A percentile compares a stretch with the other conserved stretches of the same genome.
Conservation (phyloP, 2,888 invertebrate genomes). For the Troides aeacus region DNA sequence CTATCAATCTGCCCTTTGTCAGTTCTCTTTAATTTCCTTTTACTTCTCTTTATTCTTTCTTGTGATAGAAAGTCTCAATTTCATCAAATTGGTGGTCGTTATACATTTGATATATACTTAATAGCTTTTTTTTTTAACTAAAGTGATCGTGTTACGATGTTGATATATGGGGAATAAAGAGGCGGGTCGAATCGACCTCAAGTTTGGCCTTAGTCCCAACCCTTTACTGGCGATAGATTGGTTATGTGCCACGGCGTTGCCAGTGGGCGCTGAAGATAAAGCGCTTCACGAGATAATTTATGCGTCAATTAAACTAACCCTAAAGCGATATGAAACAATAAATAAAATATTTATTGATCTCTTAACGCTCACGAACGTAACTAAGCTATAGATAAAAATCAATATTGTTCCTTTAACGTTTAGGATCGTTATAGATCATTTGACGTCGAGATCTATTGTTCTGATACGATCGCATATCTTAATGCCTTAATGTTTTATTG, state of each 20-base stretch:
- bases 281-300: constrained; percentile 31
- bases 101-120: no score
- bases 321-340: constrained; percentile 25
- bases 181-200: constrained; percentile 8
- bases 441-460: constrained; percentile 26
- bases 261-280: constrained; percentile 30
- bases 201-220: constrained; percentile 7
- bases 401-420: constrained; percentile 21
- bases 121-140: no score
- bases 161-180: no score
- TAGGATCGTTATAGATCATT: constrained; percentile 21
- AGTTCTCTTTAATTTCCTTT: no score
- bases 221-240: constrained; percentile 8
- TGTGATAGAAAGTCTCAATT: no score
- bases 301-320: constrained; percentile 32
- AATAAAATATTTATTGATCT: constrained; percentile 17
- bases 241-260: constrained; percentile 11
- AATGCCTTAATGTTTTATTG: constrained; percentile 24
- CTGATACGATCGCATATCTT: constrained; percentile 19
- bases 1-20: no score
- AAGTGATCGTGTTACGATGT: no score
- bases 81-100: no score
- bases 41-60: no score
- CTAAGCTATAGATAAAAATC: constrained; percentile 14
- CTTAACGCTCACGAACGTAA: constrained; percentile 5